phyloP scores from a whole-genome alignment of 1,140 invertebrate genomes.

The Zophobas atratus region DNA sequence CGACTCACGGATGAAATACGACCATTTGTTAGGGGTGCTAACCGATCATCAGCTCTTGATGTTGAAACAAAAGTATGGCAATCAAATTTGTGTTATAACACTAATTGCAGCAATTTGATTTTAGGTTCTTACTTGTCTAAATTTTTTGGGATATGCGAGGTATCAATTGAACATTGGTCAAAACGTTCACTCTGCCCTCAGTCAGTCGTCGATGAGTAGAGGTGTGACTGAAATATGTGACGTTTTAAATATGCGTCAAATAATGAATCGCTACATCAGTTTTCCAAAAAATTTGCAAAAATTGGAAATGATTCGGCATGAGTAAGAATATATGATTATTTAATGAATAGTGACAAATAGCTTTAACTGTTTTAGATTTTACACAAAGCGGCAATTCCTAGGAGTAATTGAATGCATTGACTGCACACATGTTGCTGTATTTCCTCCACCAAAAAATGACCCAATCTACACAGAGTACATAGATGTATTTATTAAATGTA shows the following conservation, averaged over 20 bases:
- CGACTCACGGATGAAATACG: neutral
- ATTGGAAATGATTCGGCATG: neutral
- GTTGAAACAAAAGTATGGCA: neutral
- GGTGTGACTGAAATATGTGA: neutral
- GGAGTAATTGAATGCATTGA: too few species aligned
- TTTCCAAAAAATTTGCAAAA: conserved; percentile 1
- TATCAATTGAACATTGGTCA: neutral
- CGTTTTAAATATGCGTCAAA: neutral
- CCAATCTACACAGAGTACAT: too few species aligned
- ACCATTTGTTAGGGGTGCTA: neutral
- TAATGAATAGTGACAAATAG: too few species aligned
- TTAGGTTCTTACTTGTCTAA: conserved; percentile 1
- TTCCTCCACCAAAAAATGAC: too few species aligned
- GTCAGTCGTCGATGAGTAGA: neutral
- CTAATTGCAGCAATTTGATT: neutral
- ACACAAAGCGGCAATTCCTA: too few species aligned
- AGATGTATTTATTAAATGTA: too few species aligned
- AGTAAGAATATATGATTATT: neutral
- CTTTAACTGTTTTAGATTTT: too few species aligned
- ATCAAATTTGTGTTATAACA: neutral
- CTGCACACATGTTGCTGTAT: too few species aligned
- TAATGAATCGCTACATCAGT: neutral
- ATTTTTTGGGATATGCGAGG: neutral
- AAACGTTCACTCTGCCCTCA: neutral
- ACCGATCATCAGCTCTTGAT: neutral